Evolutionary conservation across 2,797 vertebrate genomes (phyloP), one percentile per base, ranked within the genome.

Genomic region (Phoebastria nigripes): DNA sequence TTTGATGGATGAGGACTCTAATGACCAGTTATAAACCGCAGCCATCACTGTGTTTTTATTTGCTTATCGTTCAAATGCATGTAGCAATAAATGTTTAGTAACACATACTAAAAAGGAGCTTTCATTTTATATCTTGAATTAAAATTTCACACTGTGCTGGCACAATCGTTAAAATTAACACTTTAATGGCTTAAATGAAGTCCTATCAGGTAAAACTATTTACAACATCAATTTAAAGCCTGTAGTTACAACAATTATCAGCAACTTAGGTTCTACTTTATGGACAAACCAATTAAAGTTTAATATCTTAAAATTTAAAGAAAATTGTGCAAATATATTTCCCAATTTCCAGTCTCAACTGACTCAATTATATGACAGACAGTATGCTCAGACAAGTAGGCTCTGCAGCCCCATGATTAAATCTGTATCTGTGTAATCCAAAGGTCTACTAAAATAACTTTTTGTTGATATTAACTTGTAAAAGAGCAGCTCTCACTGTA

Each of bases 41-140:
- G 83, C 19, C 90, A 91, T 76, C 11, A 3, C 10, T 2, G 10
- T 65, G 81, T 81, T 52, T 96, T 96, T 87, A 93, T 93, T 54
- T 96, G 84, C 94, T 95, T 83, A 92, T 92, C 87, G 70, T 7
- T 94, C 89, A 73, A 28, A 83, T 7, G 71, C 62, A 35, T 1
- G 9, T 16, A 93, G 88, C 94, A 74, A 63, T 94, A 89, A 95
- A 96, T 89, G 84, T 96, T 96, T 96, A 93, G 91, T 51, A 94
- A 96, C 91, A 77, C n/a, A 3, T 21, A 55, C 44, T 85, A 62
- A 94, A 92, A 87, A 47, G 28, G 81, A 91, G 87, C 79, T 74
- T 14, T 56, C 52, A 13, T 87, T 92, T 95, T 92, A 83, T 21
- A 80, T 26, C 87, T 39, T 4, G 63, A 82, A 91, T 90, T 90